phyloP scores from a whole-genome alignment of 2,888 invertebrate genomes.

The Drepanosiphum platanoidis region DNA sequence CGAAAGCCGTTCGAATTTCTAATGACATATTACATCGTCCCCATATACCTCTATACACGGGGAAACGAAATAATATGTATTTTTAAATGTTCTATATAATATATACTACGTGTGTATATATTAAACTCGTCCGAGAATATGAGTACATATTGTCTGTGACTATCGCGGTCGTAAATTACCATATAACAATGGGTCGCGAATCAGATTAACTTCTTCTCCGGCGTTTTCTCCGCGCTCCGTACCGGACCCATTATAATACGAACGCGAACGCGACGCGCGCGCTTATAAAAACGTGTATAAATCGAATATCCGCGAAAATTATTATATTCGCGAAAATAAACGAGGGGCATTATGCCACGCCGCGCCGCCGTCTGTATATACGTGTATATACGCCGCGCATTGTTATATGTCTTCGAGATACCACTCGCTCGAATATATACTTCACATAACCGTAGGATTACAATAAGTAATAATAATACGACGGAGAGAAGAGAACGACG shows the following conservation, averaged over 20 bases:
- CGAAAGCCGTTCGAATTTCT: neutral
- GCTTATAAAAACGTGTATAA: slow-evolving; percentile 36
- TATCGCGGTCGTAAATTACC: slow-evolving; percentile 35
- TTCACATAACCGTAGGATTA: slow-evolving; percentile 23
- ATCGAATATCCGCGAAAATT: slow-evolving; percentile 16
- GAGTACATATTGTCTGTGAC: neutral
- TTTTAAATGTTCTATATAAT: neutral
- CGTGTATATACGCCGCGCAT: neutral
- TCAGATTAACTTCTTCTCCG: slow-evolving; percentile 20
- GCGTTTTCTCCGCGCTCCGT: neutral
- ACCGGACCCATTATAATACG: neutral
- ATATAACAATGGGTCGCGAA: slow-evolving; percentile 21
- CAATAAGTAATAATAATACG: slow-evolving; percentile 45
- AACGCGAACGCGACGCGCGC: too few relatives aligned
- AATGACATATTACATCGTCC: neutral
- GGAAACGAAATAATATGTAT: neutral
- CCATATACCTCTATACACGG: neutral
- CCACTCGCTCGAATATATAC: slow-evolving; percentile 2
- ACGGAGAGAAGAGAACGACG: neutral
- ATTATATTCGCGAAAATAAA: slow-evolving; percentile 37
- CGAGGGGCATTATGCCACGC: neutral
- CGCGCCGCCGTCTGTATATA: slow-evolving; percentile 14
- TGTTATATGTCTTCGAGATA: slow-evolving; percentile 8
- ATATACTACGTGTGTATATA: neutral
- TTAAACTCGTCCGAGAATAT: neutral